A percentile compares a stretch with the other conserved stretches of the same genome.
phyloP scores from a whole-genome alignment of 2,888 invertebrate species.

The Leptinotarsa rubiginosa region DNA sequence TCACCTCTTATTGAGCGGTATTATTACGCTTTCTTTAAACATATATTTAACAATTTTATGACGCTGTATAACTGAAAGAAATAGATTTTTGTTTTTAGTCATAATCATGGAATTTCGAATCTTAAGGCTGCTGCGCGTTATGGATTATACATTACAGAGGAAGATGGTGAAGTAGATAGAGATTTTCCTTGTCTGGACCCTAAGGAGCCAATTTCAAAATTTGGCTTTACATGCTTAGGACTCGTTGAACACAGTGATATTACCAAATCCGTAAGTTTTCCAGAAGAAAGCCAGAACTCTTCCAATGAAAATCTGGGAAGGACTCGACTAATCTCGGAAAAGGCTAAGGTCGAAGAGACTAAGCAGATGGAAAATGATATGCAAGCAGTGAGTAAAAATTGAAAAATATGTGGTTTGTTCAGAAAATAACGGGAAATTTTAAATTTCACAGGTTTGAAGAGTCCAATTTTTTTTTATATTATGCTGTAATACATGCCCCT shows the following conservation, averaged over 20 bases:
- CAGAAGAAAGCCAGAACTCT: constrained; percentile 33
- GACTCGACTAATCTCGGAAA: constrained; percentile 42
- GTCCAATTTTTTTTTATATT: too few species aligned
- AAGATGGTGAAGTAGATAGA: constrained; percentile 93
- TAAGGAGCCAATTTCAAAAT: constrained; percentile 90
- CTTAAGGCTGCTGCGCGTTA: constrained; percentile 79
- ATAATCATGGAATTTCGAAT: constrained; percentile 59
- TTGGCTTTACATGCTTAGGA: constrained; percentile 90
- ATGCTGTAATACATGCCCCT: too few species aligned
- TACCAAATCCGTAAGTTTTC: constrained; percentile 63
- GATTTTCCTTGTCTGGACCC: constrained; percentile 93
- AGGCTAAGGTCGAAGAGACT: constrained; percentile 57
- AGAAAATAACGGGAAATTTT: too few species aligned
- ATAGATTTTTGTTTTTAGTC: constrained; percentile 27
- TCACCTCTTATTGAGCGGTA: too few species aligned
- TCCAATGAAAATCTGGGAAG: constrained; percentile 32
- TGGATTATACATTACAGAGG: constrained; percentile 93
- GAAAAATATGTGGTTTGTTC: not conserved
- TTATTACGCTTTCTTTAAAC: too few species aligned
- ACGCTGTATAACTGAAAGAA: not conserved
- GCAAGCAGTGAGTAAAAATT: constrained; percentile 52
- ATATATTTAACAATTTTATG: not conserved
- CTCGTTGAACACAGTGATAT: constrained; percentile 80
- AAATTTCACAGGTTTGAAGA: too few species aligned
- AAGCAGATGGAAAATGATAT: constrained; percentile 68